Evolutionary conservation across 2,888 invertebrate species (phyloP).

Genomic region (Rhagophthalmus giganteus): DNA sequence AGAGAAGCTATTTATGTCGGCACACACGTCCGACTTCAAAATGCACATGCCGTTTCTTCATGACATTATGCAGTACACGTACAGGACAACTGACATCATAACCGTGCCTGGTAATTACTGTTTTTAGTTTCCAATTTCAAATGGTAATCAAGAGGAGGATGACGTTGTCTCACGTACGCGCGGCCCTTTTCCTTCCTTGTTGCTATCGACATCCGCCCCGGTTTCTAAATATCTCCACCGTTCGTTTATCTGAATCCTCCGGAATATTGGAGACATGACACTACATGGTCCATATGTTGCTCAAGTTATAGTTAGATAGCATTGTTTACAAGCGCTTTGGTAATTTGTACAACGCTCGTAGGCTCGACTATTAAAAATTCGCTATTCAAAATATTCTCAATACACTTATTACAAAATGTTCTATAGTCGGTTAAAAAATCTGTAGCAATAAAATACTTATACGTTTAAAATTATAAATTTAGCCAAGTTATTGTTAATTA

Average conservation of each 20-base stretch:
- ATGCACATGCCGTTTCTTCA: conserved; percentile 20
- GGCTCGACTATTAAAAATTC: too few relatives aligned
- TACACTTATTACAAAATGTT: too few relatives aligned
- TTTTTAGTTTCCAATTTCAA: conserved; percentile 46
- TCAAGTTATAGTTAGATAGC: conserved; percentile 12
- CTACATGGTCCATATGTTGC: conserved; percentile 15
- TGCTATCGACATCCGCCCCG: conserved; percentile 40
- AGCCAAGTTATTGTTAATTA: too few relatives aligned
- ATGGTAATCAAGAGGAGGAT: conserved; percentile 43
- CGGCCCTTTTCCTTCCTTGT: conserved; percentile 33
- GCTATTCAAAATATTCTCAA: too few relatives aligned
- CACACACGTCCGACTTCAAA: conserved; percentile 13
- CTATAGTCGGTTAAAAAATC: too few relatives aligned
- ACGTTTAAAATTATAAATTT: too few relatives aligned
- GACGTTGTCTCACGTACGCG: conserved; percentile 44
- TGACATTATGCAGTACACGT: conserved; percentile 32
- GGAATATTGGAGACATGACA: conserved; percentile 23
- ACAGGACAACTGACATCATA: conserved; percentile 40
- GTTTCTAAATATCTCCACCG: conserved; percentile 33
- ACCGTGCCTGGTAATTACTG: conserved; percentile 42
- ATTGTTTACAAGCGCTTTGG: too few relatives aligned
- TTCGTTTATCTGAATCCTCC: conserved; percentile 31
- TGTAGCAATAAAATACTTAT: too few relatives aligned
- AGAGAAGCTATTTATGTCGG: conserved; percentile 9
- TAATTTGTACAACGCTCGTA: too few relatives aligned